phyloP scores from a whole-genome alignment of 2,113 vertebrate species.

The Phyllostomus hastatus region DNA sequence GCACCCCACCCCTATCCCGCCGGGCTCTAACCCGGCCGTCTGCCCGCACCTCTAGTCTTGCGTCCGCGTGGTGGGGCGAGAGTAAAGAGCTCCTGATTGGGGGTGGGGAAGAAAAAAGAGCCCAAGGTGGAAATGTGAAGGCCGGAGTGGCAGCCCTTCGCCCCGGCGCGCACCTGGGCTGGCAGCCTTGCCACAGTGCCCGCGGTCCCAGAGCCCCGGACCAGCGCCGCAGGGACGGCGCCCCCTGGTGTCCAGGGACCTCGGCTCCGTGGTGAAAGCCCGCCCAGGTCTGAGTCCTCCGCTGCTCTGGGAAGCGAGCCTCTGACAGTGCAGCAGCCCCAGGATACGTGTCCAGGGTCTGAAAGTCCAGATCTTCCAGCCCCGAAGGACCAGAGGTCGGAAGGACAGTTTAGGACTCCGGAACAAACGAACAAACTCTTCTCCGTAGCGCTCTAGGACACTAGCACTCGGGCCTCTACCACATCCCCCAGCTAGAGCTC shows the following conservation, averaged over 20 bases:
- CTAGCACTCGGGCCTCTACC: background rate
- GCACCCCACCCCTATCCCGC: background rate
- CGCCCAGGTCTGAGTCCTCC: background rate
- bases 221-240: background rate
- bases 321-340: background rate
- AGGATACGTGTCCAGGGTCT: background rate
- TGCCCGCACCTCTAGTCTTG: background rate
- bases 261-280: too few relatives aligned
- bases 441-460: background rate
- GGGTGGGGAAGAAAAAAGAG: background rate
- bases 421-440: background rate
- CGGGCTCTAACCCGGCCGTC: background rate
- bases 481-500: background rate
- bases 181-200: background rate
- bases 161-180: background rate
- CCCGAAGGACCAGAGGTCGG: background rate
- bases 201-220: accelerated
- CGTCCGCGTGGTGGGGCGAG: background rate
- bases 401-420: background rate
- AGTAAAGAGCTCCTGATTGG: background rate
- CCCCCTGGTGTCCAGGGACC: background rate
- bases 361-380: background rate
- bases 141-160: background rate
- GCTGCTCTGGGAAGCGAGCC: background rate
- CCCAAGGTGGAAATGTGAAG: background rate